Evolutionary conservation across 2,113 vertebrate species (phyloP), one percentile per base, ranked within the genome.

Genomic region (Nanorana parkeri): DNA sequence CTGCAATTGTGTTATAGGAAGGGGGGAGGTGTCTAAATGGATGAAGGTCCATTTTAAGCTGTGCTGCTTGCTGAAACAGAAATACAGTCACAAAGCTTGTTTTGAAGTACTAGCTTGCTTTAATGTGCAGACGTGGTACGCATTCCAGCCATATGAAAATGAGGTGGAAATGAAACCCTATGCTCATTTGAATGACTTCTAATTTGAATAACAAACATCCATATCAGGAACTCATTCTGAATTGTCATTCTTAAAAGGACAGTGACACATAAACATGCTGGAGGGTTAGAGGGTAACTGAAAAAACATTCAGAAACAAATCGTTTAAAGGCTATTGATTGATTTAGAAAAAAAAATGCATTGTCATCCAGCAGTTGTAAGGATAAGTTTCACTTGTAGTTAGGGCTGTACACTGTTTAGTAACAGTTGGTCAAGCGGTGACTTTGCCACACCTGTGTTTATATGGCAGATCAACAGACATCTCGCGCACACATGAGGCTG

Each of bases 161-260:
- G 3, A 58, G 0, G 74, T 65, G 61, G 47, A 82, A 82, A 75
- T 82, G 4, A 6, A 20, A 20, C n/a, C 6, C 10, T 36, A 5
- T 56, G 8, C 1, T 15, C 15, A 81, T 81, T 81, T 81, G 60
- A 72, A 65, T 73, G 17, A 8, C 19, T 67, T 3, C 17, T 63
- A 28, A 16, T 81, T 81, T 81, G 80, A 75, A 82, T 82, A 67
- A 54, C 58, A 81, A 74, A 82, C 54, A 56, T 20, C 24, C 54
- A 17, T 26, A 21, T 20, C 19, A 41, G 41, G 28, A 56, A 29
- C 17, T 41, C 58, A 75, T 75, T 41, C 15, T 36, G 28, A 15
- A 41, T 63, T 63, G 15, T 63, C 55, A 75, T 61, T 61, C 15
- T 75, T 60, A 8, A 16, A 23, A 5, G n/a, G 52, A 60, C 17